Conservation (phyloP, 1,140 invertebrate species). For the Zaprionus capensis region DNA sequence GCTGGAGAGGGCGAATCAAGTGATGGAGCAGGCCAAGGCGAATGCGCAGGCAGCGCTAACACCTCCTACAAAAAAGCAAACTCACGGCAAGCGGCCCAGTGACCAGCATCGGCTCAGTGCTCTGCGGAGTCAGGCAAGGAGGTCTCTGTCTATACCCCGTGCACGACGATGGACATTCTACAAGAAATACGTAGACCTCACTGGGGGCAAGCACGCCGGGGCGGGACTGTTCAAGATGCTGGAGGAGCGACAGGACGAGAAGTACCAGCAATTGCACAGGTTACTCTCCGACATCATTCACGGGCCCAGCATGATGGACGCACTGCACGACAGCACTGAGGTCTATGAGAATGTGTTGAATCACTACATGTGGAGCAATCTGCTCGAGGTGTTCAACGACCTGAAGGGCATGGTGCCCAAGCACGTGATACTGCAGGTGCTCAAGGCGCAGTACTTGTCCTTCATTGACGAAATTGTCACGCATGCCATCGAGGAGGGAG, state of each 20-base stretch:
- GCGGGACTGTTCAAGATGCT: background rate
- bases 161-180: background rate
- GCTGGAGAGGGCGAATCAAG: background rate
- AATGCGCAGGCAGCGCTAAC: too few species aligned
- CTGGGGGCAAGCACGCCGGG: background rate
- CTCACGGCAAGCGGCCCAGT: too few species aligned
- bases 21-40: background rate
- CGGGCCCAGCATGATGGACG: slow-evolving; percentile 15
- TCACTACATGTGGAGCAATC: slow-evolving; percentile 52
- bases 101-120: too few species aligned
- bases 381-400: slow-evolving; percentile 20
- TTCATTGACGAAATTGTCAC: slow-evolving; percentile 18
- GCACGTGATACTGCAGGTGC: background rate
- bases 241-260: background rate
- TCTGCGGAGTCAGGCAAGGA: too few species aligned
- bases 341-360: background rate
- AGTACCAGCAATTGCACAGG: background rate
- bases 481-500: background rate
- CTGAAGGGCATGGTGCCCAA: background rate
- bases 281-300: slow-evolving; percentile 33
- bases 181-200: background rate
- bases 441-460: slow-evolving; percentile 35
- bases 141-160: too few species aligned
- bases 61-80: too few species aligned
- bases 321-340: background rate